Evolutionary conservation across 1,140 invertebrate species (phyloP).

Genomic region (Ceratina japonica): DNA sequence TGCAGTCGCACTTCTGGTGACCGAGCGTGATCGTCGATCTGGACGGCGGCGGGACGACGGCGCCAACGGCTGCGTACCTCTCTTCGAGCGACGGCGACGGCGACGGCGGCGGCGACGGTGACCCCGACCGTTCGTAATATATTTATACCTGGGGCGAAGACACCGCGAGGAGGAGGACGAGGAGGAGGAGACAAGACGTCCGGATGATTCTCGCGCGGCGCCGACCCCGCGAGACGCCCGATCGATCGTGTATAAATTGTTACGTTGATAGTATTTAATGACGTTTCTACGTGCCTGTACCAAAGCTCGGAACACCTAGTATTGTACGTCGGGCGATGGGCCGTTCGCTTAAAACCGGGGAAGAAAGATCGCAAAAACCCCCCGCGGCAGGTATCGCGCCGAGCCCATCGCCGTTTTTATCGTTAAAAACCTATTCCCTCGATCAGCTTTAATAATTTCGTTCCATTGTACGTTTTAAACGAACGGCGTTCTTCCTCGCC

Average conservation of each 20-base stretch:
- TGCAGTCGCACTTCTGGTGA: conserved; percentile 79
- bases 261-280: conserved; percentile 44
- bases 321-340: conserved; percentile 25
- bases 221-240: too few relatives aligned
- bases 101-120: not conserved
- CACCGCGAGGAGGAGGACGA: not conserved
- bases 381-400: not conserved
- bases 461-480: conserved; percentile 23
- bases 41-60: conserved; percentile 4
- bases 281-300: conserved; percentile 48
- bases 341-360: too few relatives aligned
- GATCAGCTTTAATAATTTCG: conserved; percentile 31
- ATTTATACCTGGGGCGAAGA: too few relatives aligned
- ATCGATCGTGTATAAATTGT: conserved; percentile 36
- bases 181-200: too few relatives aligned
- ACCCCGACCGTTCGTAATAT: conserved; percentile 33
- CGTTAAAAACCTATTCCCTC: conserved; percentile 7
- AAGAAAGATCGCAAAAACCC: too few relatives aligned
- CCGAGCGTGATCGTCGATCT: conserved; percentile 34
- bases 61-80: conserved; percentile 21
- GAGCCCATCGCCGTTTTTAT: conserved; percentile 18
- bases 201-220: too few relatives aligned
- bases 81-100: conserved; percentile 7
- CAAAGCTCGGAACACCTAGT: conserved; percentile 49
- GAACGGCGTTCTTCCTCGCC: not conserved